phyloP scores from a whole-genome alignment of 2,797 vertebrate genomes.

The Silurus aristotelis region DNA sequence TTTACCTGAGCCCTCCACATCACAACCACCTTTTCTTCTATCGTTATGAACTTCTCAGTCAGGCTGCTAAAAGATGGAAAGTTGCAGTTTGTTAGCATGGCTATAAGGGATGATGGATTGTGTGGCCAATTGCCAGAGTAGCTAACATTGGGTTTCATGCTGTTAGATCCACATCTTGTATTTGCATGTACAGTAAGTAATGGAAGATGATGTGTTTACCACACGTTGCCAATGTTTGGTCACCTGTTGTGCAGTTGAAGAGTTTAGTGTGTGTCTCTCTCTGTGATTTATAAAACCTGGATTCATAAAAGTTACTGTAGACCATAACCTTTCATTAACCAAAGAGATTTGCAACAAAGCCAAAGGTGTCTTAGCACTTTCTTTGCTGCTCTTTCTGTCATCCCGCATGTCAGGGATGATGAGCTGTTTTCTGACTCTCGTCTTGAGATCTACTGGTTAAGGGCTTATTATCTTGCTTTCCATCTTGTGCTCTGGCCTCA shows the following conservation, averaged over 20 bases:
- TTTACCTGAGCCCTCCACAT: neutral
- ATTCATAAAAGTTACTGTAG: neutral
- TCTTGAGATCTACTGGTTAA: neutral
- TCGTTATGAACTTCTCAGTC: neutral
- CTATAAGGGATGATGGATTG: neutral
- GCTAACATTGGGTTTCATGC: neutral
- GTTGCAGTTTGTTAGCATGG: neutral
- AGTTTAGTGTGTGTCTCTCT: neutral
- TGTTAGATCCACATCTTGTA: neutral
- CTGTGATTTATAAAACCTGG: neutral
- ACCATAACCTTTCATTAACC: neutral
- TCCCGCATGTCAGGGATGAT: neutral
- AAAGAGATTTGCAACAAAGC: neutral
- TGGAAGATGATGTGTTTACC: neutral
- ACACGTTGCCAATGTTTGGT: neutral
- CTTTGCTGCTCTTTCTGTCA: neutral
- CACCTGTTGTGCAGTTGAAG: neutral
- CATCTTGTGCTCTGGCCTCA: neutral
- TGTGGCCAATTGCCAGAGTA: neutral
- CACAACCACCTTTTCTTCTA: neutral
- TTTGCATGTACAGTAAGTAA: neutral
- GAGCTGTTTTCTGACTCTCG: neutral
- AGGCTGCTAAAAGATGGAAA: neutral
- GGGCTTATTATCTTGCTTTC: neutral
- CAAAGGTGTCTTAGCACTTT: no score